phyloP scores from a whole-genome alignment of 1,140 invertebrate genomes.

The Formica exsecta region DNA sequence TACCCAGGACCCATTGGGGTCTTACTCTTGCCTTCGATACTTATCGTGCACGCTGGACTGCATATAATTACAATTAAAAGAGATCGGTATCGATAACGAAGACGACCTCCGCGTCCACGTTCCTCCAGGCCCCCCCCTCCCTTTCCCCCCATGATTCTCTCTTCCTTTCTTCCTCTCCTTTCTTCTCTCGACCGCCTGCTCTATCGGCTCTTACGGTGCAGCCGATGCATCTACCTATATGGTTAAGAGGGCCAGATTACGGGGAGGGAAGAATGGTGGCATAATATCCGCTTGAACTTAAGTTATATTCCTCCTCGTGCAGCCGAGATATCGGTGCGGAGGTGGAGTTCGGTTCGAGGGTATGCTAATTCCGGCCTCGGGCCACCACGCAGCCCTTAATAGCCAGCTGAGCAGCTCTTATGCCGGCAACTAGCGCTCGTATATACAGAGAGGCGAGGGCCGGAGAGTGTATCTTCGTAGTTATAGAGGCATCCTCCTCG shows the following conservation, averaged over 20 bases:
- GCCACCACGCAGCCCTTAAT: constrained; percentile 87
- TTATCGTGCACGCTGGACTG: constrained; percentile 82
- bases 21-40: constrained; percentile 78
- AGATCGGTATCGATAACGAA: constrained; percentile 84
- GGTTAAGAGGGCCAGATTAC: constrained; percentile 79
- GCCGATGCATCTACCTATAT: constrained; percentile 79
- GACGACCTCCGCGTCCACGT: constrained; percentile 62
- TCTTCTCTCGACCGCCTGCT: constrained; percentile 55
- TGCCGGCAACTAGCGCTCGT: constrained; percentile 82
- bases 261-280: constrained; percentile 85
- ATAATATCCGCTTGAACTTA: constrained; percentile 86
- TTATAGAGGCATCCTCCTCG: constrained; percentile 72
- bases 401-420: constrained; percentile 84
- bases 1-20: constrained; percentile 64
- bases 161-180: neutral
- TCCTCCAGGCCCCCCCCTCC: constrained; percentile 13
- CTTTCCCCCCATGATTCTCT: neutral
- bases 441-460: constrained; percentile 61
- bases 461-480: constrained; percentile 70
- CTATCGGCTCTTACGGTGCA: constrained; percentile 70
- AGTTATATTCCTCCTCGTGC: constrained; percentile 83
- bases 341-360: constrained; percentile 85
- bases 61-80: constrained; percentile 87
- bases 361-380: constrained; percentile 86
- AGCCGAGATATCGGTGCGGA: constrained; percentile 83